Evolutionary conservation across 2,113 vertebrate genomes (phyloP), one percentile per base, ranked within the genome.

Genomic region (Phocoena sinus): DNA sequence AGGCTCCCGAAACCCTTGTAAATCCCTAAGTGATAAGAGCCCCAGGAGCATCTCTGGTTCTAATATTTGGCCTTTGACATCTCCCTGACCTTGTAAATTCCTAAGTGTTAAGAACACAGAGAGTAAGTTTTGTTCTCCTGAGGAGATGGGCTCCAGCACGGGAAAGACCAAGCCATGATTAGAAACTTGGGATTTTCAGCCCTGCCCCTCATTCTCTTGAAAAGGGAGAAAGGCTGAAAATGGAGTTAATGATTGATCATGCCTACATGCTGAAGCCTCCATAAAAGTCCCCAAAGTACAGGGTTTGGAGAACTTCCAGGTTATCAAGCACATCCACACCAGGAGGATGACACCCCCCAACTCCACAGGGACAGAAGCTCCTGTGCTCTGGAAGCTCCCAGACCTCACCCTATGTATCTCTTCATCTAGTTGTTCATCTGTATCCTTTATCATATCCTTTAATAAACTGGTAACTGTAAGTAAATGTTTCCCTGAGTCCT

Each of bases 121-220:
- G 26, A 95, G 53, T 25, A 87, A 21, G 12, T 80, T 88, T 73
- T 68, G 31, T 67, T 76, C 68, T n/a, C 56, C 25, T n/a, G 60
- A 68, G 47, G 13, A 44, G 14, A 31, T 44, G 8, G 60, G 31
- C 38, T 88, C 36, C 28, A 82, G 18, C n/a, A 58, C 17, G 15
- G 62, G 44, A 63, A 92, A 50, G 5, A 76, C 3, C 1, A 76
- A 68, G 31, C 31, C 47, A 88, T 38, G n/a, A 36, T 88, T 18
- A 95, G 58, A 92, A 31, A 20, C 33, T 50, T 76, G 26, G 17
- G 28, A 60, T 50, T 41, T 68, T 96, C 67, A 71, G 21, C 18
- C n/a, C 44, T 28, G 8, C 1, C 6, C 6, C 23, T 25, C 28
- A 47, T 70, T 68, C 62, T 91, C 25, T 68, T 36, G 38, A 94